These are phyloP conservation scores for Silurus aristotelis DNA, from an alignment of 2,797 vertebrate genomes.

Conservation along the genomic window DNA sequence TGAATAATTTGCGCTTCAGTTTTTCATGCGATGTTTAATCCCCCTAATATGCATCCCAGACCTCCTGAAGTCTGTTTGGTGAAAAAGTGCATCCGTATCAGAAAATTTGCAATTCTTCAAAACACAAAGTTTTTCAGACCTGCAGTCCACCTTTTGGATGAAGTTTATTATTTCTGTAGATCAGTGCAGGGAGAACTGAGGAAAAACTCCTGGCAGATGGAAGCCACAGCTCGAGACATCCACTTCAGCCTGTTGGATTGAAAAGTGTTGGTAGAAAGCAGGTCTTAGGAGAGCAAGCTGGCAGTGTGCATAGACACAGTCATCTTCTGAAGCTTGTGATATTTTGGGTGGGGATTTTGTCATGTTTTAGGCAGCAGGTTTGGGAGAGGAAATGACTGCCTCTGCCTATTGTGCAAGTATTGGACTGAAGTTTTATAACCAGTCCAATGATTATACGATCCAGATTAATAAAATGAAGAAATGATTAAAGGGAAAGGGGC, in stretches of 20 bases:
- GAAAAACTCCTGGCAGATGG: not conserved
- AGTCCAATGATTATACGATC: not conserved
- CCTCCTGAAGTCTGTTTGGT: not conserved
- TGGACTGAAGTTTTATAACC: no score
- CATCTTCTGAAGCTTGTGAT: no score
- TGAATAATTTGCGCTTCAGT: not conserved
- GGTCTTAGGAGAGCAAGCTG: not conserved
- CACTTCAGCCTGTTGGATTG: not conserved
- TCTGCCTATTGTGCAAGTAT: not conserved
- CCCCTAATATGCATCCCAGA: not conserved
- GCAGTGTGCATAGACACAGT: not conserved
- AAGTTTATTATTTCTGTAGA: not conserved
- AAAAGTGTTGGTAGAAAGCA: not conserved
- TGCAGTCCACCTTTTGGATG: not conserved
- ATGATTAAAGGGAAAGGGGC: not conserved
- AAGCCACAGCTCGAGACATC: not conserved
- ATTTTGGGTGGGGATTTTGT: no score
- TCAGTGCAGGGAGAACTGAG: not conserved
- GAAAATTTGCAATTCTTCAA: not conserved
- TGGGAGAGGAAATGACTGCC: not conserved
- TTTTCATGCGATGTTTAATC: conserved; percentile 14
- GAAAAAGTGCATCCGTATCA: not conserved
- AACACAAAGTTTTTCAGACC: not conserved
- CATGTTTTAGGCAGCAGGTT: no score
- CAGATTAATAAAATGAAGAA: not conserved